Evolutionary conservation across 2,113 vertebrate species (phyloP), one percentile per base, ranked within the genome.

Genomic region (Myiagra hebetior): DNA sequence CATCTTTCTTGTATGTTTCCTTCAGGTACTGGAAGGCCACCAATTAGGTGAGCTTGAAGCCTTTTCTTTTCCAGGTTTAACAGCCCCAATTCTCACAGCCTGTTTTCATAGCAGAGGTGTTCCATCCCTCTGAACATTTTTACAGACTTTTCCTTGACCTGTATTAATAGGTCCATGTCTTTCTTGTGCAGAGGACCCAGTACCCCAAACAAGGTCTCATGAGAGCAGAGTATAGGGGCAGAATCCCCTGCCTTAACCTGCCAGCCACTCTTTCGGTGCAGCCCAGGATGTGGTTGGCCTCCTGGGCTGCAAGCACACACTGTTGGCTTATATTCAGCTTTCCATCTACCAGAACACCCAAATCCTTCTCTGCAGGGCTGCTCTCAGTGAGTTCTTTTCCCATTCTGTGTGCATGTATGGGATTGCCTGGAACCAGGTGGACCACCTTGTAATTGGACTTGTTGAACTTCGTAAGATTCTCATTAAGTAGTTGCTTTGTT

Each of bases 1-100:
- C 9, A 15, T 13, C 6, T 73, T 28, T 65, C 33, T 42, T 31
- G 15, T 13, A 16, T 3, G 5, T 22, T 56, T 35, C 5, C 4
- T 59, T 52, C 55, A 24, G 15, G 10, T 52, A 14, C 6, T 23
- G 1, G 2, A 57, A 52, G 33, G 19, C 14, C 0, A 0, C 18
- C 30, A 49, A 7, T 6, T 41, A 42, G 22, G 15, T 50, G 5
- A 37, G 50, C 35, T 49, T 19, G 24, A 59, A 74, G 15, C 2
- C 4, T 33, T 59, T 49, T 59, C 2, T 77, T 50, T 49, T 65
- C 12, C 44, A 33, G 18, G 42, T 18, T 52, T 22, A 50, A 24
- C 18, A 59, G 33, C 18, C 15, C 44, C 47, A 52, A 33, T 44
- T 81, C 7, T 44, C 42, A 56, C 18, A 12, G 12, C 4, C 21